Percentiles rank a stretch among this genome's conserved stretches.
phyloP scores from a whole-genome alignment of 1,140 invertebrate species.

The Drosophila ambigua region DNA sequence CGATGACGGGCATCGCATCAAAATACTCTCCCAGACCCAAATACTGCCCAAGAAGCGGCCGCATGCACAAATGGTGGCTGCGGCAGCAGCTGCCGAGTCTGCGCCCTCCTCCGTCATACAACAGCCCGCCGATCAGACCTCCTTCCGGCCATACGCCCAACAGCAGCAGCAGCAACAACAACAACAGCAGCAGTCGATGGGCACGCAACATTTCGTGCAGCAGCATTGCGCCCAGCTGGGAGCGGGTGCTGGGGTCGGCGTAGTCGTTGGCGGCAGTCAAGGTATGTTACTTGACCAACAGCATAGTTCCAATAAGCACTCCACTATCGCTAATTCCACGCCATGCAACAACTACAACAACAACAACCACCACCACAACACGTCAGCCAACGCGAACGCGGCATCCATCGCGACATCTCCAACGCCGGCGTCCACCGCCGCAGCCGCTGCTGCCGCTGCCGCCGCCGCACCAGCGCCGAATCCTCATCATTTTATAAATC shows the following conservation, averaged over 20 bases:
- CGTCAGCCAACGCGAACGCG: slow-evolving; percentile 48
- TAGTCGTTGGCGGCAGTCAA: slow-evolving; percentile 45
- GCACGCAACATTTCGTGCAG: slow-evolving; percentile 71
- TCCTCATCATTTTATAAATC: slow-evolving; percentile 82
- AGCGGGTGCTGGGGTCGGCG: slow-evolving; percentile 17
- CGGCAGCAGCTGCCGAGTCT: slow-evolving; percentile 70
- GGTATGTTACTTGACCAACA: slow-evolving; percentile 84
- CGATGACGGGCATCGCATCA: slow-evolving; percentile 81
- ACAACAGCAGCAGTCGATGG: slow-evolving; percentile 43
- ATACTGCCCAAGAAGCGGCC: slow-evolving; percentile 82
- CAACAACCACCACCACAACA: slow-evolving; percentile 68
- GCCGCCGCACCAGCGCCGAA: slow-evolving; percentile 64
- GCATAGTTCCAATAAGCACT: slow-evolving; percentile 82
- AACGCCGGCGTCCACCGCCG: slow-evolving; percentile 23
- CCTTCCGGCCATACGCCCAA: slow-evolving; percentile 79
- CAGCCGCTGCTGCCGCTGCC: too few species aligned
- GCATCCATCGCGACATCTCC: slow-evolving; percentile 34
- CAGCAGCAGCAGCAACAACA: slow-evolving; percentile 67
- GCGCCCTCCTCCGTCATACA: slow-evolving; percentile 74
- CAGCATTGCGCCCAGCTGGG: slow-evolving; percentile 76
- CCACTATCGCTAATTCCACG: slow-evolving; percentile 74
- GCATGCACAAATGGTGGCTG: slow-evolving; percentile 80
- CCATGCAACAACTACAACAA: slow-evolving; percentile 81
- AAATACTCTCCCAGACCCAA: slow-evolving; percentile 83
- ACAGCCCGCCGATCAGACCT: slow-evolving; percentile 74